Evolutionary conservation across 1,140 invertebrate species (phyloP), one percentile per base, ranked within the genome.

Genomic region (Ips nitidus): DNA sequence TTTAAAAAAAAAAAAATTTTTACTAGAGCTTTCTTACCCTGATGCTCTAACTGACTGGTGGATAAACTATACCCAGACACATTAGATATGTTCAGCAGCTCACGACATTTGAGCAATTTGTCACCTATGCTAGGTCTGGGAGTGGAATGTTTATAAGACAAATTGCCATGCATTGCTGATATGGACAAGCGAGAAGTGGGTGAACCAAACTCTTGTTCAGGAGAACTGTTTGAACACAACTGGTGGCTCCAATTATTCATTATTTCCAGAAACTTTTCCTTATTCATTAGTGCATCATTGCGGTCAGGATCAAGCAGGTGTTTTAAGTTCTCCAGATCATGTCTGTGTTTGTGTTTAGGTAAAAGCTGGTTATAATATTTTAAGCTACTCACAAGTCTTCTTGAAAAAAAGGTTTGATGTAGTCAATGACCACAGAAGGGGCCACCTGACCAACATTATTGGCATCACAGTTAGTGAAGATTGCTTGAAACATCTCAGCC

Each of bases 321-420:
- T 69, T 55, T 52, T 37, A 75, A 66, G 38, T 60, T 56, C 22
- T 73, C 70, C 43, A 75, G 62, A 62, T 70, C 72, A 58, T 59
- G 57, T 63, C 74, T 75, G 62, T 50, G 7, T 43, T 4, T 38
- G 41, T 47, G 55, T 5, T 38, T 6, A 39, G 22, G 2, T 43
- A 42, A 52, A 40, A 40, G n/a, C 5, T 1, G n/a, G 4, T 42
- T 7, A 61, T 63, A 4, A 52, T 58, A 42, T 5, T 47, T 62
- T 5, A 52, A 57, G 41, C 3, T 69, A 75, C 74, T 73, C 70
- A 75, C 74, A 71, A 60, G 63, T 74, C 66, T 66, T 73, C 65
- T 45, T 62, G 36, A 66, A 75, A 67, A 47, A 70, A 73, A 22
- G 74, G 74, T 41, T 60, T 69, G 41, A 75, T 72, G 60, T 71